Percentiles rank a stretch among this genome's conserved stretches.
phyloP scores from a whole-genome alignment of 2,797 vertebrate genomes.

The Halcyon leucocephala region DNA sequence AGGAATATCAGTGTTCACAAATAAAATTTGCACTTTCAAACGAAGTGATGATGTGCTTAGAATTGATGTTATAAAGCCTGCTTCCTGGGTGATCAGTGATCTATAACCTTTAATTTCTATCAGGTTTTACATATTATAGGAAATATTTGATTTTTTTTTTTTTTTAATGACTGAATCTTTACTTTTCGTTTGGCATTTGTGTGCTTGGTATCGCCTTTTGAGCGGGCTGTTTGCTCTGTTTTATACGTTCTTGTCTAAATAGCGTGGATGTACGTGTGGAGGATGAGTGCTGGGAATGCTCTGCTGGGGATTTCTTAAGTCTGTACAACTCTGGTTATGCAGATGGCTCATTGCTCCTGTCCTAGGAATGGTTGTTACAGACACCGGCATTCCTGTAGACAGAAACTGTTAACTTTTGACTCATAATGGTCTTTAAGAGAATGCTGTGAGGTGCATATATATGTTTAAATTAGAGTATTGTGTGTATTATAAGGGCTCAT shows the following conservation, averaged over 20 bases:
- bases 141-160: not conserved
- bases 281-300: not conserved
- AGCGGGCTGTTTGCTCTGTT: not conserved
- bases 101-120: not conserved
- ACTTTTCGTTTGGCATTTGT: not conserved
- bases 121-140: not conserved
- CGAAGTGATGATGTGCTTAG: not conserved
- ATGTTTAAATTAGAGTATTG: not conserved
- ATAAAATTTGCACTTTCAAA: not conserved
- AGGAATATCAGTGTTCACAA: not conserved
- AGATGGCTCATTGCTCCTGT: not conserved
- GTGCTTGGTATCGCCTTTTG: accelerated
- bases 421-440: not conserved
- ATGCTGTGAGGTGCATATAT: not conserved
- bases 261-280: not conserved
- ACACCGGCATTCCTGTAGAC: not conserved
- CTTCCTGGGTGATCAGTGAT: not conserved
- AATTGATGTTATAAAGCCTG: not conserved
- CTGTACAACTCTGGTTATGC: not conserved
- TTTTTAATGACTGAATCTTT: not conserved
- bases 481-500: not conserved
- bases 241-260: not conserved
- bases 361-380: not conserved
- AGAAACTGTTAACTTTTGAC: not conserved
- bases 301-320: not conserved